Evolutionary conservation across 2,888 invertebrate genomes (phyloP), one percentile per base, ranked within the genome.

Genomic region (Entomobrya proxima): DNA sequence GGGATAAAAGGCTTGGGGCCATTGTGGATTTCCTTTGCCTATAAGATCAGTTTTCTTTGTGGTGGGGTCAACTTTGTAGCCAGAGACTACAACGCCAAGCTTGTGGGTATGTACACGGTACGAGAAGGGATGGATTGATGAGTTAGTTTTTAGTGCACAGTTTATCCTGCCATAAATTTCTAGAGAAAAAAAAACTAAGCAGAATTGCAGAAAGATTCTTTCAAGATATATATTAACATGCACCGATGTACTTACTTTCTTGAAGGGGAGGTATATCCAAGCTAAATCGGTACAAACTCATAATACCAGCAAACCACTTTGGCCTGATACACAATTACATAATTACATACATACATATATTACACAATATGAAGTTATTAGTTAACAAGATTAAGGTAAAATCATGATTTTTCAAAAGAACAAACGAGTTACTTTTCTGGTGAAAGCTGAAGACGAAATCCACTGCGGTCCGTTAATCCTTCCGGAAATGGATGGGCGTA

Each of bases 1-100:
- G 35, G 93, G 93, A 90, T 94, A 94, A 91, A 94, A 94, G 15
- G 94, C 92, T 92, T 85, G 94, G 0, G 94, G 94, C 94, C 94
- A 94, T 89, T 93, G 93, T 0, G 94, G 94, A 91, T 94, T 94
- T 61, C 93, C 93, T 90, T 93, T 93, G 32, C 90, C 91, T 52
- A 91, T 89, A 80, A 93, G 90, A 2, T 89, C 90, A 91, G 91
- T 92, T 35, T 90, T 82, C 9, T 90, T 82, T 84, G 69, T 75
- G 86, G 88, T 79, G 86, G 83, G 9, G 76, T 91, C 90, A 81
- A 91, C 91, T 50, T 91, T 90, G 85, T 92, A 92, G 40, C 91
- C 92, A 4, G 92, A 91, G 6, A 93, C 92, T 21, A 93, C 92
- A 2, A 87, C 90, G 90, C 93, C 92, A 67, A 94, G 91, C 35